A percentile compares a stretch with the other conserved stretches of the same genome.
Evolutionary conservation across 1,140 invertebrate species (phyloP).

Genomic region (Penaeus chinensis): DNA sequence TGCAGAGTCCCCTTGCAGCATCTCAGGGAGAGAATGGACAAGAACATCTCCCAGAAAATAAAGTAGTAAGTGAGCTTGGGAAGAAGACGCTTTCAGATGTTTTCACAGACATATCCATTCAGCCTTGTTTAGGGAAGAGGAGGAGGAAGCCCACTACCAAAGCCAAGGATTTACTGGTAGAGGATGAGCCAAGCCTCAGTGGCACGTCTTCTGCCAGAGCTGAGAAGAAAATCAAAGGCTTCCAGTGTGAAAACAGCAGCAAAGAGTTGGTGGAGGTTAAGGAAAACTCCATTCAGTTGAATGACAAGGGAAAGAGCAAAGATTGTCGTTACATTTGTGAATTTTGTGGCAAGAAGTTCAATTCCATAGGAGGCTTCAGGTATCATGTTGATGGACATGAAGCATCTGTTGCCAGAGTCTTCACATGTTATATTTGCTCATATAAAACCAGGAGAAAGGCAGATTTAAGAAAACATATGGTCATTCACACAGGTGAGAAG

Average conservation of each 20-base stretch:
- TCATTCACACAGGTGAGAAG: conserved; percentile 43
- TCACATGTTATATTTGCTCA: conserved; percentile 30
- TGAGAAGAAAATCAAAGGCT: conserved; percentile 1
- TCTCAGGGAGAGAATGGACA: not conserved
- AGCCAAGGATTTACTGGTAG: not conserved
- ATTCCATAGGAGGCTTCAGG: conserved; percentile 28
- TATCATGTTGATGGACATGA: conserved; percentile 46
- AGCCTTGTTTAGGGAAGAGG: not conserved
- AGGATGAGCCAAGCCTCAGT: not conserved
- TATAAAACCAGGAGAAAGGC: conserved; percentile 34
- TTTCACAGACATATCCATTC: conserved; percentile 15
- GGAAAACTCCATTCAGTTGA: not conserved
- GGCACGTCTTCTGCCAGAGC: no score
- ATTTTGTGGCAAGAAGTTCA: conserved; percentile 41
- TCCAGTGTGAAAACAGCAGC: no score
- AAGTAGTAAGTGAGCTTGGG: not conserved
- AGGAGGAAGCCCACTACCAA: conserved; percentile 19
- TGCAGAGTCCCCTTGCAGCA: no score
- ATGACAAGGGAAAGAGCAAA: not conserved
- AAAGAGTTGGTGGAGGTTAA: no score
- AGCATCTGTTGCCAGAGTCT: not conserved
- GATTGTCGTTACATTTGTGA: conserved; percentile 38
- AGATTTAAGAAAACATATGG: conserved; percentile 44
- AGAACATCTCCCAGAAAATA: not conserved
- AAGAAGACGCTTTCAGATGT: conserved; percentile 2